These are phyloP conservation scores for Phataginus tricuspis DNA, from an alignment of 2,797 vertebrate genomes.

Conservation along the genomic window DNA sequence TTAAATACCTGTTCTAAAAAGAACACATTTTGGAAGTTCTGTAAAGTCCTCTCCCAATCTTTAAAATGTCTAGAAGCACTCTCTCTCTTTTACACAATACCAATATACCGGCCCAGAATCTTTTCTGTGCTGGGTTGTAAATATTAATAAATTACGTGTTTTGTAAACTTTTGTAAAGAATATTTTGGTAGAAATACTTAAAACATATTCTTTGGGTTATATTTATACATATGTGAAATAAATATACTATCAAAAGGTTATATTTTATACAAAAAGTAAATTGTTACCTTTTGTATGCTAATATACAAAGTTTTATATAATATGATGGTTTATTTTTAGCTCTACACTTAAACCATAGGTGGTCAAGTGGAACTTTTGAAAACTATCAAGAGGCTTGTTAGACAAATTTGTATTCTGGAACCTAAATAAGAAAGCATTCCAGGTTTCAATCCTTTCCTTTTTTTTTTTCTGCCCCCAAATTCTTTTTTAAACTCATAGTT, in stretches of 20 bases:
- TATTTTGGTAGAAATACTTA: conserved; percentile 91
- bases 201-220: conserved; percentile 92
- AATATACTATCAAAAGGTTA: conserved; percentile 89
- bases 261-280: conserved; percentile 90
- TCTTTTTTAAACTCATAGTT: conserved; percentile 76
- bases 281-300: conserved; percentile 90
- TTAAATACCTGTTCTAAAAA: conserved; percentile 77
- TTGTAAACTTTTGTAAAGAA: conserved; percentile 93
- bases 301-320: conserved; percentile 88
- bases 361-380: conserved; percentile 75
- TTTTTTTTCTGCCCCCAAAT: neutral
- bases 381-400: conserved; percentile 82
- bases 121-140: conserved; percentile 86
- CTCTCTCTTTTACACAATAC: conserved; percentile 78
- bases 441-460: conserved; percentile 81
- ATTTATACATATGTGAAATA: conserved; percentile 93
- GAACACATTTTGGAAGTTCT: conserved; percentile 50
- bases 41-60: conserved; percentile 64
- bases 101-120: conserved; percentile 81
- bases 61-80: conserved; percentile 79
- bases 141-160: conserved; percentile 87
- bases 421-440: conserved; percentile 86
- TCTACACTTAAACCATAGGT: conserved; percentile 82
- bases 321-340: conserved; percentile 88
- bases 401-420: conserved; percentile 83